Evolutionary conservation across 2,113 vertebrate genomes (phyloP).

Genomic region (Addax nasomaculatus): DNA sequence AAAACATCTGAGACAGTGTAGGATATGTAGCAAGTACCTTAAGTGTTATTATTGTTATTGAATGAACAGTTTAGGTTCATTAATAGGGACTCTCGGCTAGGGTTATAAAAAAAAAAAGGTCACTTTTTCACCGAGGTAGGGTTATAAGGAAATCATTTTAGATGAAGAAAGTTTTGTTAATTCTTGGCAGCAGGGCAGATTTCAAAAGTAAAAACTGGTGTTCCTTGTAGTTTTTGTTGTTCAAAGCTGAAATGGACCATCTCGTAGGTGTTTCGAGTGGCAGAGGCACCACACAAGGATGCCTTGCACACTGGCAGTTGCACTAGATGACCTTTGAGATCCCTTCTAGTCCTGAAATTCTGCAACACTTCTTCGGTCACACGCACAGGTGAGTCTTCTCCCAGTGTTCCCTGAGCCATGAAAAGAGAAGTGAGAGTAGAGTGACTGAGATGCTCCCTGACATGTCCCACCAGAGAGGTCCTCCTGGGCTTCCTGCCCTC

Average conservation of each 20-base stretch:
- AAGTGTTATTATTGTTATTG: too few species aligned
- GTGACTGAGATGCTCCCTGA: neutral
- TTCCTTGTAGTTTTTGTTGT: neutral
- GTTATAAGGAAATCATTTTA: neutral
- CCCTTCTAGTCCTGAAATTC: neutral
- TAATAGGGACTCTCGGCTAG: neutral
- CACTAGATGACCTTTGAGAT: neutral
- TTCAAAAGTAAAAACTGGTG: neutral
- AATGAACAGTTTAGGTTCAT: neutral
- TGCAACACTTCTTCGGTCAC: neutral
- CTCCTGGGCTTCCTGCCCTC: rapidly evolving
- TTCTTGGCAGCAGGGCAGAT: neutral
- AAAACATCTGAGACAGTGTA: neutral
- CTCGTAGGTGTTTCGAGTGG: neutral
- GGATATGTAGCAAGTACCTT: neutral
- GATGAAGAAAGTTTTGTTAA: neutral
- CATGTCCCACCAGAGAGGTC: too few species aligned
- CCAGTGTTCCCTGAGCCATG: neutral
- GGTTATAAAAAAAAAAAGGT: neutral
- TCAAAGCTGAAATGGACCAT: neutral
- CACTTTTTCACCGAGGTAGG: neutral
- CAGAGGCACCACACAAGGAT: neutral
- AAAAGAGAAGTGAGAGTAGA: rapidly evolving
- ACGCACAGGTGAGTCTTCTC: neutral
- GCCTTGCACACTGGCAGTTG: too few species aligned